Base-by-base conservation (phyloP, 2,797 vertebrate genomes). In the Streptopelia turtur region DNA sequence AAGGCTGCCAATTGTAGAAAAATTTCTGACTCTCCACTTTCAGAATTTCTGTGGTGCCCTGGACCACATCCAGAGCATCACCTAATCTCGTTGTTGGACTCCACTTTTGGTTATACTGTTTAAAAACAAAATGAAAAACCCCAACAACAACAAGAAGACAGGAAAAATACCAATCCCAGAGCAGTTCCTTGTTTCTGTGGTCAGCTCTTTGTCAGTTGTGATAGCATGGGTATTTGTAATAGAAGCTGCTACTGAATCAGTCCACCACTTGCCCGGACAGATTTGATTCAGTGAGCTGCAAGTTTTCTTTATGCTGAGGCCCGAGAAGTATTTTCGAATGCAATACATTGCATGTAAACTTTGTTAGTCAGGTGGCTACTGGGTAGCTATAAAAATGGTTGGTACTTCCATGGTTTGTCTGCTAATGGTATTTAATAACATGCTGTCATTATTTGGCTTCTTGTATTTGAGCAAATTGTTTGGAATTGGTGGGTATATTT, bases 1-100 rank as follows among this genome's bases (percentile, higher is more conserved):
- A 95, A 93, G 95, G 64, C 79, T 90, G 30, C 90, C 86, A 88
- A 83, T 94, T 92, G 55, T 25, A 95, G 89, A 96, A 97, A 91
- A 94, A 59, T 15, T 59, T 95, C 30, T 92, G 83, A 57, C 39
- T 93, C 85, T 87, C 28, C 23, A 76, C 65, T 80, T 93, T 22
- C 72, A 74, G 61, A 90, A 55, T 94, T 96, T 95, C 77, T 90
- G 5, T 86, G 64, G 82, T 92, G 41, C 80, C 56, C 71, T 94
- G 68, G 72, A 57, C 69, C 49, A 47, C 31, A 41, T 95, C 93
- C 70, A 89, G 87, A 64, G 50, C 70, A 78, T 94, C 96, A 92
- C 21, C 71, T 97, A 61, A 92, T 95, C 68, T 50, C 87, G 63
- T 87, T 93, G 66, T 82, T 92, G 55, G 27, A 50, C 57, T 74